Evolutionary conservation across 53 echinoderm and acorn worm species (phyloP).

Genomic region (Patiria pectinifera): DNA sequence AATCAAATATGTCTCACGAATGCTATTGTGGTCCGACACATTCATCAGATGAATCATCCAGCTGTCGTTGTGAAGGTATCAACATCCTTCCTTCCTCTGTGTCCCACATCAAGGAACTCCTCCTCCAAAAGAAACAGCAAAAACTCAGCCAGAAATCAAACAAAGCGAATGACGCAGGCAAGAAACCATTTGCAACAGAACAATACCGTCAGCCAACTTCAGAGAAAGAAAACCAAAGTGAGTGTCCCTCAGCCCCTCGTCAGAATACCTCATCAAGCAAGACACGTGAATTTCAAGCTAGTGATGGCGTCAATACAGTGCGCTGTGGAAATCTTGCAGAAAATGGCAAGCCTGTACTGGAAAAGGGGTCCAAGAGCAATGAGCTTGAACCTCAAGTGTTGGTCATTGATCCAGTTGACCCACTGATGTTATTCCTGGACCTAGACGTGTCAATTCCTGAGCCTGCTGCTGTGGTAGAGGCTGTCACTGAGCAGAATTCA

Average conservation of each 20-base stretch:
- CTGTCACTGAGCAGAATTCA: slow-evolving; percentile 1
- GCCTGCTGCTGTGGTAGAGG: slow-evolving; percentile 34
- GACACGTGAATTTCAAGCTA: not conserved
- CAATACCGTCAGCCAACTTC: not conserved
- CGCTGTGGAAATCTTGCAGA: not conserved
- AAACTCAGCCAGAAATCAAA: not conserved
- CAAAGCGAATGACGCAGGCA: not conserved
- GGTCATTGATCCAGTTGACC: not conserved
- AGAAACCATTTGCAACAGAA: not conserved
- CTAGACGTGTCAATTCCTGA: slow-evolving; percentile 15
- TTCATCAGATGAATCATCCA: not conserved
- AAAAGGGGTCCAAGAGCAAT: not conserved
- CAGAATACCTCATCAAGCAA: not conserved
- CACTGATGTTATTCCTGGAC: slow-evolving; percentile 11
- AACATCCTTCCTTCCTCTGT: slow-evolving; percentile 57
- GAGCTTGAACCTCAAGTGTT: not conserved
- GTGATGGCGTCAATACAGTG: not conserved
- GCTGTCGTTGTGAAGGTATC: slow-evolving; percentile 70
- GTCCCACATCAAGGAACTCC: slow-evolving; percentile 35
- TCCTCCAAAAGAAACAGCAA: slow-evolving; percentile 15
- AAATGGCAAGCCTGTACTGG: not conserved
- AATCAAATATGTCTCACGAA: not conserved
- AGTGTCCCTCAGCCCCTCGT: not conserved
- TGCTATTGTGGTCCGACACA: not conserved
- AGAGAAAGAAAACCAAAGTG: not conserved